Evolutionary conservation across 2,888 invertebrate genomes (phyloP), one percentile per base, ranked within the genome.

Genomic region (Tiliacea citrago): DNA sequence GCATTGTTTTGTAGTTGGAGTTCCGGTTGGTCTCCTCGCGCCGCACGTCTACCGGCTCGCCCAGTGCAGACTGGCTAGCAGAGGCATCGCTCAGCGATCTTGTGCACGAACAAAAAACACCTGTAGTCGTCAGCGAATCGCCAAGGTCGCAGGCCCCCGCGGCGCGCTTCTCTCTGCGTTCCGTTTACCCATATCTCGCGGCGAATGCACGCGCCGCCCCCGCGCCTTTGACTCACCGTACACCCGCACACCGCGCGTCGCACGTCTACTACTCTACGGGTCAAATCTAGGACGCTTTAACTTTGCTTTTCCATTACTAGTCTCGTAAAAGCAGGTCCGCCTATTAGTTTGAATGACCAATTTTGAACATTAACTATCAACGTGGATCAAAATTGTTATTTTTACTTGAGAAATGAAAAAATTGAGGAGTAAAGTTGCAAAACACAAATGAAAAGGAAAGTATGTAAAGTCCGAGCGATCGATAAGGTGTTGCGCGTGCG

Each of bases 101-200:
- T 91, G 91, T 92, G 91, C 90, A 91, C 94, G 94, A 95, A 95
- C 94, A 96, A 96, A 95, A 96, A 95, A 95, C 96, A 96, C 96
- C 96, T 96, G 96, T 95, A 96, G 94, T 94, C 95, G 95, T 94
- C 94, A 94, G 95, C 90, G 94, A 95, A 93, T 94, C 90, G 93
- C 92, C 96, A 96, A 96, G 96, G 95, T 94, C 95, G 93, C 93
- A 94, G 93, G 94, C 94, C 95, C 94, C 94, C 92, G 94, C 92
- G 90, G 92, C 92, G 92, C 92, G 93, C 91, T 92, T 87, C 93
- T 88, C 92, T 94, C 93, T 86, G 93, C 95, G 96, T 94, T 95
- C 95, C 95, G 95, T 93, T 96, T 95, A 96, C 95, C 96, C 94
- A 96, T 95, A 96, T 96, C 95, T 96, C 94, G 94, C 95, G 94